Evolutionary conservation across 2,113 vertebrate species (phyloP).

Genomic region (Coptodon bakossiorum): DNA sequence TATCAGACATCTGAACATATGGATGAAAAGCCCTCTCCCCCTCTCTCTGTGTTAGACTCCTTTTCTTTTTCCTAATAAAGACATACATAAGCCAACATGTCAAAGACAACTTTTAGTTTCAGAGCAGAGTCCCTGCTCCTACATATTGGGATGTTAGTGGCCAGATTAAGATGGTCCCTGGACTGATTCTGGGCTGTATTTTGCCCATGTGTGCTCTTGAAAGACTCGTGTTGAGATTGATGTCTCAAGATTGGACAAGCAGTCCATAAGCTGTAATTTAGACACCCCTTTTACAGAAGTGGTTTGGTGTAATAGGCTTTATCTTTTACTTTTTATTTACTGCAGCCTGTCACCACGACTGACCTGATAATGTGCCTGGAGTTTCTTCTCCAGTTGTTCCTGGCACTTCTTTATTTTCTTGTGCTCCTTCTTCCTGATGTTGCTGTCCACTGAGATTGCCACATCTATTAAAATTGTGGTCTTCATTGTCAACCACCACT

Average conservation of each 20-base stretch:
- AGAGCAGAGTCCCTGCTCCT: background rate
- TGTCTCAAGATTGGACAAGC: background rate
- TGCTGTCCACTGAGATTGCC: background rate
- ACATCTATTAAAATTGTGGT: background rate
- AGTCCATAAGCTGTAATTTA: background rate
- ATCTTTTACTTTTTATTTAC: background rate
- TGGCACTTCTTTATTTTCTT: background rate
- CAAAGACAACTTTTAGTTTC: background rate
- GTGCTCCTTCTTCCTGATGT: background rate
- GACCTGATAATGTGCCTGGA: background rate
- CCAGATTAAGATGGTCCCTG: background rate
- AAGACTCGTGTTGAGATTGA: background rate
- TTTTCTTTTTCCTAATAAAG: conserved; percentile 1
- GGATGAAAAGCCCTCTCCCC: conserved; percentile 47
- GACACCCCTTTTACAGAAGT: background rate
- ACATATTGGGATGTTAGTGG: background rate
- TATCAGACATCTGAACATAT: conserved; percentile 61
- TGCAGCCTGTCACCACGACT: background rate
- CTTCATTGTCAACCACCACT: background rate
- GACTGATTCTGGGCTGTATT: background rate
- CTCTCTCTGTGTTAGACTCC: background rate
- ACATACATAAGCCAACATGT: background rate
- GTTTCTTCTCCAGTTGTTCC: background rate
- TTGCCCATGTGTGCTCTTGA: background rate
- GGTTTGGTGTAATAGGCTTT: background rate